Evolutionary conservation across 1,140 invertebrate species (phyloP).

Genomic region (Lepidurus couesii): DNA sequence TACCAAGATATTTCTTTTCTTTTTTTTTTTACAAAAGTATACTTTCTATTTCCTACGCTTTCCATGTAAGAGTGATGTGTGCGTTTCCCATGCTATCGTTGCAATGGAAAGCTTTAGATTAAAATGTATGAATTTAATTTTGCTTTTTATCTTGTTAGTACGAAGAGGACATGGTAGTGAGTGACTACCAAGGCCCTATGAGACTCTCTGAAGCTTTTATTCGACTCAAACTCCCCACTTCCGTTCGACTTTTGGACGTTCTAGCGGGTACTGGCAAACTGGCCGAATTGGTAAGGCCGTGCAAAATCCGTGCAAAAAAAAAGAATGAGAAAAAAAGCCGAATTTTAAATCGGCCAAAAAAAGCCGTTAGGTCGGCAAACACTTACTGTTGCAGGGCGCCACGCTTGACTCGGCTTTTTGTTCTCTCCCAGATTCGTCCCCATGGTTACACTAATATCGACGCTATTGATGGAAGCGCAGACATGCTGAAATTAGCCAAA

Average conservation of each 20-base stretch:
- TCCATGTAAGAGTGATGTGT: too few relatives aligned
- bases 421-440: constrained; percentile 11
- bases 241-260: constrained; percentile 31
- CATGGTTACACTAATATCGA: constrained; percentile 38
- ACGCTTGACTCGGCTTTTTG: not conserved
- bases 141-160: constrained; percentile 31
- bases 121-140: not conserved
- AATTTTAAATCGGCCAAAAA: too few relatives aligned
- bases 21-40: too few relatives aligned
- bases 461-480: constrained; percentile 36
- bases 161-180: constrained; percentile 32
- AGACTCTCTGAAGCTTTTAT: constrained; percentile 30
- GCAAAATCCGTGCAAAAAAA: not conserved
- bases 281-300: constrained; percentile 30
- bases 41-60: too few relatives aligned
- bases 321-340: too few relatives aligned
- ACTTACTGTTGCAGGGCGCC: not conserved
- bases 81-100: not conserved
- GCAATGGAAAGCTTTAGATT: not conserved
- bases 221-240: constrained; percentile 24
- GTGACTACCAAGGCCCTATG: constrained; percentile 24
- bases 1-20: too few relatives aligned
- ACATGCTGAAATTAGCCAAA: constrained; percentile 36
- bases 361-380: not conserved
- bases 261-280: constrained; percentile 33